Conservation (phyloP, 2,888 invertebrate species). For the Andrena marginata region DNA sequence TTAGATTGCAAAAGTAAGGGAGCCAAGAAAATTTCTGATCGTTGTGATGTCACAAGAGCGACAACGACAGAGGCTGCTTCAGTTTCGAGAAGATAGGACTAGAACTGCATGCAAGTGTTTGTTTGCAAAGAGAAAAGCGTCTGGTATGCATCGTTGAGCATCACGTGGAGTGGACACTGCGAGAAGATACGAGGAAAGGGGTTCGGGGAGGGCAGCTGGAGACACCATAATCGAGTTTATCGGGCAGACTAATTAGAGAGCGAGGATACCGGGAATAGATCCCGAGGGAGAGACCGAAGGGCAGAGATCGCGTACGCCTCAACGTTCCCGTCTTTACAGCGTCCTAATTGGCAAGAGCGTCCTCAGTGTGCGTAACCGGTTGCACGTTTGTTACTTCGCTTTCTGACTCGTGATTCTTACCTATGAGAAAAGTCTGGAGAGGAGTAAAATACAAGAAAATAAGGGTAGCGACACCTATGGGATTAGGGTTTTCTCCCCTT, state of each 20-base stretch:
- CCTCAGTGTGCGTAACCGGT: constrained; percentile 45
- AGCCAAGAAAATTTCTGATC: neutral
- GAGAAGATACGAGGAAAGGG: constrained; percentile 41
- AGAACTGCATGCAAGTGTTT: constrained; percentile 22
- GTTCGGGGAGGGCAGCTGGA: constrained; percentile 44
- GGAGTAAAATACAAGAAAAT: neutral
- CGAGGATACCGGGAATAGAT: constrained; percentile 74
- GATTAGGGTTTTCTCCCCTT: no score
- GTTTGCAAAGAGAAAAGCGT: constrained; percentile 36
- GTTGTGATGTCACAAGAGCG: neutral
- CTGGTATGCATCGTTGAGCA: constrained; percentile 41
- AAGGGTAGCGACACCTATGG: neutral
- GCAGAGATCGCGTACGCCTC: constrained; percentile 64
- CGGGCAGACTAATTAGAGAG: constrained; percentile 79
- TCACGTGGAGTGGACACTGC: constrained; percentile 37
- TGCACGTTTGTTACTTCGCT: constrained; percentile 42
- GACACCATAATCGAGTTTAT: constrained; percentile 77
- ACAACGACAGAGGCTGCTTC: no score
- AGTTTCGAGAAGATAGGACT: neutral
- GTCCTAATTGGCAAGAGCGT: constrained; percentile 68
- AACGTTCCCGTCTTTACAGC: constrained; percentile 64
- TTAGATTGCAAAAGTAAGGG: neutral
- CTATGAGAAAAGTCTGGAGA: neutral
- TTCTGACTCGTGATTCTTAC: constrained; percentile 30
- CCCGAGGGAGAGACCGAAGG: constrained; percentile 69